Evolutionary conservation across 2,797 vertebrate species (phyloP), one percentile per base, ranked within the genome.

Genomic region (Myripristis murdjan): DNA sequence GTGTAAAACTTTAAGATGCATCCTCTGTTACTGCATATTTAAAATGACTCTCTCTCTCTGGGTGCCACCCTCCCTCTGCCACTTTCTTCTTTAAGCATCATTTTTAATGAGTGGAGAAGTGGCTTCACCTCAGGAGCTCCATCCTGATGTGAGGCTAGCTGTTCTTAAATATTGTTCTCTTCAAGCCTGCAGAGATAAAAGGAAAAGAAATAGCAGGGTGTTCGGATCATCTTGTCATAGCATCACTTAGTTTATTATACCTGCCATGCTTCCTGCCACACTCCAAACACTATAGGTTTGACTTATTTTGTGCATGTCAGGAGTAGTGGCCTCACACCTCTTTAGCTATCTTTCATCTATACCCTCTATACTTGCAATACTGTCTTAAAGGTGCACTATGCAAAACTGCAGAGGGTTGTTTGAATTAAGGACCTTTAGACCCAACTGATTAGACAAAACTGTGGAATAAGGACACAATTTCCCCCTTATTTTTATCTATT

Each of bases 81-180:
- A n/a, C n/a, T n/a, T 52, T 6, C 20, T 53, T 24, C 51, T 26
- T 6, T 15, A 53, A 53, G 12, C 51, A 26, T 53, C 51, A 53
- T 53, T 15, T 53, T 53, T 31, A 53, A 53, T 53, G 51, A 53
- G 26, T 26, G 16, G 46, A 46, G 44, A 47, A 31, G 24, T 7
- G 26, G 26, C 43, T 46, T 46, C 43, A 52, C 20, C 18, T 51
- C 18, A 23, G 49, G 23, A 26, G 49, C 24, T 24, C 49, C 2
- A 26, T 8, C 20, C 12, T 26, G 49, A 12, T 52, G 49, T 26
- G 22, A 51, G 48, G 52, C 23, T 15, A 52, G 9, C 23, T 52
- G 26, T 52, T 26, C 22, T 52, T 26, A 52, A 14, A 52, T 52
- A 16, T 6, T 20, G 18, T 26, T 26, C 23, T 26, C 49, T 26